Base-by-base conservation (phyloP, 2,797 vertebrate species). In the Sarcophilus harrisii region DNA sequence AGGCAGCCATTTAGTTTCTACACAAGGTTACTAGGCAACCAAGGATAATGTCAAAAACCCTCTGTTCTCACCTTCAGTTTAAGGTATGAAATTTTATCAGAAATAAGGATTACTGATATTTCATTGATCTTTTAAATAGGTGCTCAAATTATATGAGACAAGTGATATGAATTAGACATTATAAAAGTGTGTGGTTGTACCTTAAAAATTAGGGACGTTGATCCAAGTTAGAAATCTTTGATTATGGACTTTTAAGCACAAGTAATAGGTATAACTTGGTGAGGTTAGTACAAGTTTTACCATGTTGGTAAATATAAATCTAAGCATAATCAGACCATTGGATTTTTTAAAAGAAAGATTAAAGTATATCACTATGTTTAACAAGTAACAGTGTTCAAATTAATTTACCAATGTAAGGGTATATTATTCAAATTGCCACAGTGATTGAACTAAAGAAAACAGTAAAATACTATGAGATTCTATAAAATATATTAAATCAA, bases 51-150 rank as follows among this genome's bases (percentile, higher is more conserved):
- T n/a, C 0, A 95, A 52, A 94, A 92, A 59, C 45, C 9, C 92
- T 91, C 6, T 32, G 45, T 90, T 97, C 55, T 91, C 93, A 95
- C 49, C 32, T 95, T 38, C 90, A 14, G 93, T 57, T 94, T 96
- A 95, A 92, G 93, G 94, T 81, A 93, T 13, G n/a, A 94, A 93
- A 93, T 93, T 94, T 95, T 96, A 94, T 94, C 94, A 90, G 30
- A 90, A 90, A 81, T 55, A 90, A 90, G 30, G 73, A 81, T 81
- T 81, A 45, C n/a, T 45, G 73, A 81, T 81, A 81, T 32, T 81
- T 81, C 73, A 81, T 81, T 81, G 66, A 81, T 81, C 73, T 81
- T 81, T 81, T 81, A 81, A 81, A 81, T 45, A 45, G 27, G 8
- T 81, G 9, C 73, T 81, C 73, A 45, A 24, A 45, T 45, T 81